Evolutionary conservation across 2,113 vertebrate species (phyloP), one percentile per base, ranked within the genome.

Genomic region (Ptyas mucosa): DNA sequence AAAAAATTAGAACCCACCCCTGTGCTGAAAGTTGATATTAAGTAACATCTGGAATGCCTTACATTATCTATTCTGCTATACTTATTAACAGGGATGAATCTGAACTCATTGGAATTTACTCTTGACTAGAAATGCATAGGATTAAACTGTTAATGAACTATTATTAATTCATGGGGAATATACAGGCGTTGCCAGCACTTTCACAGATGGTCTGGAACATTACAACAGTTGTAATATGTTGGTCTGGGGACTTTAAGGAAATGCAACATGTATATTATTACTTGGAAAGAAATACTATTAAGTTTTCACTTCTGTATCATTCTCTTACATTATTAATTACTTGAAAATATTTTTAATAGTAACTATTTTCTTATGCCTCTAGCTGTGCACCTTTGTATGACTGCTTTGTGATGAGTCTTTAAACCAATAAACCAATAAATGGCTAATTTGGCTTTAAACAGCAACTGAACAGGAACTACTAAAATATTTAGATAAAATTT

Each of bases 161-260:
- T 29, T 58, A 49, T 85, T 49, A n/a, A 90, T 86, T 93, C 46
- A 86, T 90, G 92, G 58, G 14, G 29, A 88, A 26, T n/a, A 89
- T 1, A 93, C n/a, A 54, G 9, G 6, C 20, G 86, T 12, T 87
- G 88, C 39, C 5, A 3, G 53, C 55, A 75, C 85, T 95, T 93
- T 93, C 96, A 91, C 85, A 97, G 95, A 93, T 96, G 95, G 94
- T 49, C 49, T 61, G 53, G 46, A 81, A 21, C 7, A 81, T 24
- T 95, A 89, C 94, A 52, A 61, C 91, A 64, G 54, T 57, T 91
- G 92, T 96, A 91, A 94, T 88, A 64, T 75, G 58, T 20, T 89
- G 18, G 88, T 54, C 57, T 34, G 52, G 92, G 93, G 95, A 92
- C 39, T 93, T 94, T 94, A 94, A 91, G 89, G 90, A 95, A 93